Percentiles rank a stretch among this genome's conserved stretches.
Conservation (phyloP, 2,797 vertebrate species). For the Poeciliopsis presidionis region DNA sequence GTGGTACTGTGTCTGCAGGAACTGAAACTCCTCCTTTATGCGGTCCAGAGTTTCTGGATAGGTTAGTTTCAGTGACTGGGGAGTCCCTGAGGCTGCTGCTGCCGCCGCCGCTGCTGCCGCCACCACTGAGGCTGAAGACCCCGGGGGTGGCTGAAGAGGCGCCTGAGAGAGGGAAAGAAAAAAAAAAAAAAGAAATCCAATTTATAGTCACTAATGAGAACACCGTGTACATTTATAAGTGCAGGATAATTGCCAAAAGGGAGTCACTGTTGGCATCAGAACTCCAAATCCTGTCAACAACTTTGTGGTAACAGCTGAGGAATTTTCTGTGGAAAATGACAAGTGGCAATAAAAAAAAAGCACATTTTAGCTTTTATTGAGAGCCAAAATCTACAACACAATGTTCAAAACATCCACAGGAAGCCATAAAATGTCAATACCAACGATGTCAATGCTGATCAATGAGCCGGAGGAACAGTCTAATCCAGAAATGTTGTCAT, state of each 20-base stretch:
- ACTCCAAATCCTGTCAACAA: constrained; percentile 3
- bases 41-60: constrained; percentile 93
- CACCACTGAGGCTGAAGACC: constrained; percentile 82
- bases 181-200: constrained; percentile 12
- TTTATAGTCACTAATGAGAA: constrained; percentile 7
- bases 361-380: background rate
- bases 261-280: background rate
- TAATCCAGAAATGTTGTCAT: constrained; percentile 12
- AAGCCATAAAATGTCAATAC: background rate
- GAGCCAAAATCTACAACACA: background rate
- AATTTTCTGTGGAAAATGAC: background rate
- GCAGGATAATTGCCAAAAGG: background rate
- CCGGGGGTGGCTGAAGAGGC: constrained; percentile 86
- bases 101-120: constrained; percentile 79
- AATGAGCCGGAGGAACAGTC: background rate
- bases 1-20: constrained; percentile 94
- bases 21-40: constrained; percentile 95
- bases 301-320: background rate
- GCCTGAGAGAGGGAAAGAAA: constrained; percentile 67
- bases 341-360: constrained; percentile 7
- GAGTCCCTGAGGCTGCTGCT: constrained; percentile 82
- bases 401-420: background rate
- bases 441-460: background rate
- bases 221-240: background rate
- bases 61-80: constrained; percentile 91